Percentiles rank a stretch among this genome's conserved stretches.
Conservation (phyloP, 2,797 vertebrate species). For the Columba guinea region DNA sequence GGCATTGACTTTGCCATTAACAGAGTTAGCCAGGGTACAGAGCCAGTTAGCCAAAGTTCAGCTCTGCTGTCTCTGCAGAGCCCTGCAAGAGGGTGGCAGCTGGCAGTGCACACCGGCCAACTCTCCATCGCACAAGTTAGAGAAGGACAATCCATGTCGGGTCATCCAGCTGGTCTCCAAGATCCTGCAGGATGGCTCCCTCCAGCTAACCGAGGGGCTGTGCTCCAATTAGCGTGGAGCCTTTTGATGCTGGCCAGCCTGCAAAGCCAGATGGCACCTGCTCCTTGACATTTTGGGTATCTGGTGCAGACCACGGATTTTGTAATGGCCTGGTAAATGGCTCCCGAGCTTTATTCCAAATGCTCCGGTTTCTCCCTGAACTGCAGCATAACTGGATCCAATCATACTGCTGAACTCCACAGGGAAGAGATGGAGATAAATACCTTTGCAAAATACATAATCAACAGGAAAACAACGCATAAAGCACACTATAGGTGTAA, state of each 20-base stretch:
- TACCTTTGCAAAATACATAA: neutral
- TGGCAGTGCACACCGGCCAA: neutral
- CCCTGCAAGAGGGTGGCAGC: slow-evolving; percentile 14
- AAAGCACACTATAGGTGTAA: neutral
- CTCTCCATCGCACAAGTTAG: neutral
- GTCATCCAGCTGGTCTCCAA: neutral
- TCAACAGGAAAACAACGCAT: neutral
- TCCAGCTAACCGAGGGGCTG: slow-evolving; percentile 15
- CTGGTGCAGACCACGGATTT: neutral
- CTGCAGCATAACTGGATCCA: neutral
- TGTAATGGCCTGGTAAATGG: neutral
- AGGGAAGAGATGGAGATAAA: neutral
- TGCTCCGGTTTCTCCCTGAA: neutral
- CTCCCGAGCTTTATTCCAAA: slow-evolving; percentile 13
- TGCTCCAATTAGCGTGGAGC: neutral
- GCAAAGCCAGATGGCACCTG: slow-evolving; percentile 44
- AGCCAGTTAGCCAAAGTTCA: neutral
- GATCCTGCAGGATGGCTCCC: slow-evolving; percentile 33
- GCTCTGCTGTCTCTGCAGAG: neutral
- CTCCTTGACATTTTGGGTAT: slow-evolving; percentile 22
- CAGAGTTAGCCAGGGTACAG: neutral
- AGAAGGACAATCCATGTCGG: slow-evolving; percentile 1
- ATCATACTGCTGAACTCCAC: neutral
- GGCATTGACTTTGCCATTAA: neutral
- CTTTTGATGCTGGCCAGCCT: slow-evolving; percentile 17